Evolutionary conservation across 2,888 invertebrate genomes (phyloP).

Genomic region (Amiota mariae): DNA sequence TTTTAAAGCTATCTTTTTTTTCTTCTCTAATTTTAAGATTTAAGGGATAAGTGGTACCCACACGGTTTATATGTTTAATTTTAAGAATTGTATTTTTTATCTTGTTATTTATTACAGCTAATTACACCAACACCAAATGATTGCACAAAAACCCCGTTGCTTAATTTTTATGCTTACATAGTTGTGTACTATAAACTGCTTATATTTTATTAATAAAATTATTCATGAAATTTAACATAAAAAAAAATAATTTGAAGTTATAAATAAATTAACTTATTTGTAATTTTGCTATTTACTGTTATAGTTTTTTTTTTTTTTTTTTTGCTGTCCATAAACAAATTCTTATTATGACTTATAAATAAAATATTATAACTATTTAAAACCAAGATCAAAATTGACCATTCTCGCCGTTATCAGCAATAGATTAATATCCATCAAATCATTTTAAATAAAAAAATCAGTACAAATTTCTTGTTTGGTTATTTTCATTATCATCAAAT

Average conservation of each 20-base stretch:
- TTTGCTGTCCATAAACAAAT: constrained; percentile 54
- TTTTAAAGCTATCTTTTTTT: too few relatives aligned
- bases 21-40: too few relatives aligned
- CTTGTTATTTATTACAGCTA: constrained; percentile 31
- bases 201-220: too few relatives aligned
- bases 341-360: neutral
- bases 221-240: constrained; percentile 49
- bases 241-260: constrained; percentile 41
- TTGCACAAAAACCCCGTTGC: constrained; percentile 87
- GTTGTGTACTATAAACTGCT: too few relatives aligned
- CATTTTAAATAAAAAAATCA: constrained; percentile 13
- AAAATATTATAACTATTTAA: too few relatives aligned
- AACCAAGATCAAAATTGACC: too few relatives aligned
- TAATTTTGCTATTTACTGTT: neutral
- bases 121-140: constrained; percentile 78
- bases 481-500: constrained; percentile 25
- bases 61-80: too few relatives aligned
- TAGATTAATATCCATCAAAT: too few relatives aligned
- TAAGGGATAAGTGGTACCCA: too few relatives aligned
- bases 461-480: constrained; percentile 36
- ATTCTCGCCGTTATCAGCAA: too few relatives aligned
- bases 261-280: neutral
- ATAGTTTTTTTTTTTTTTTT: too few relatives aligned
- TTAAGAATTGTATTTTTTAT: too few relatives aligned
- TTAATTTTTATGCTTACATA: constrained; percentile 37